Base-by-base conservation (phyloP, 2,113 vertebrate genomes). In the Sinocyclocheilus anshuiensis region DNA sequence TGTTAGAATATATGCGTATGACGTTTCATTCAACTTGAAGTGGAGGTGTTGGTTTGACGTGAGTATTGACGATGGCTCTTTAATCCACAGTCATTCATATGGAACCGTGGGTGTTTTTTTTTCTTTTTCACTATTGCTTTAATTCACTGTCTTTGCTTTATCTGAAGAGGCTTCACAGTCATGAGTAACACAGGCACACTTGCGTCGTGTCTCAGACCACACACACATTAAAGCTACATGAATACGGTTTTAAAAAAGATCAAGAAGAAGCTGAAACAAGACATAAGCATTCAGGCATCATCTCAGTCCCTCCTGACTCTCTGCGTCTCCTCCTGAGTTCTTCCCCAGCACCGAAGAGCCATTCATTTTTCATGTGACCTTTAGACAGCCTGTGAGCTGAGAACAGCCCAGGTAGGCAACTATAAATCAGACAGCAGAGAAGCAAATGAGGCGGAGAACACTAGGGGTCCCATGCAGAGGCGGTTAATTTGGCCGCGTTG, bases 301-400 rank as follows among this genome's bases (percentile, higher is more conserved):
- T 53, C 57, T 20, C 8, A 12, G 53, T 82, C 57, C 22, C 74
- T 74, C 50, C 48, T 10, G 48, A 59, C 59, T 20, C 48, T 53
- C 36, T 50, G 8, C 45, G 16, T 26, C 50, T 71, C 63, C 36
- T 39, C 45, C 86, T 13, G 15, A 59, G 22, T 33, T 78, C 77
- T 77, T 79, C n/a, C 26, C 69, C 1, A n/a, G 18, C 55, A 59
- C 75, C 13, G 83, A 83, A 57, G 16, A 76, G 57, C 92, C 89
- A 94, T 94, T 90, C 91, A 94, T 94, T 93, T 94, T 94, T 94
- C 90, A 95, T 93, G 90, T 93, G 94, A 94, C 93, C 93, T 94
- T 94, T 94, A 88, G 63, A 77, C 91, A 91, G 92, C 92, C 89
- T 90, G 90, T 91, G 89, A 91, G 93, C 87, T 89, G 90, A 92